Percentiles rank a stretch among this genome's conserved stretches.
phyloP scores from a whole-genome alignment of 2,797 vertebrate species.

The Tachyglossus aculeatus region DNA sequence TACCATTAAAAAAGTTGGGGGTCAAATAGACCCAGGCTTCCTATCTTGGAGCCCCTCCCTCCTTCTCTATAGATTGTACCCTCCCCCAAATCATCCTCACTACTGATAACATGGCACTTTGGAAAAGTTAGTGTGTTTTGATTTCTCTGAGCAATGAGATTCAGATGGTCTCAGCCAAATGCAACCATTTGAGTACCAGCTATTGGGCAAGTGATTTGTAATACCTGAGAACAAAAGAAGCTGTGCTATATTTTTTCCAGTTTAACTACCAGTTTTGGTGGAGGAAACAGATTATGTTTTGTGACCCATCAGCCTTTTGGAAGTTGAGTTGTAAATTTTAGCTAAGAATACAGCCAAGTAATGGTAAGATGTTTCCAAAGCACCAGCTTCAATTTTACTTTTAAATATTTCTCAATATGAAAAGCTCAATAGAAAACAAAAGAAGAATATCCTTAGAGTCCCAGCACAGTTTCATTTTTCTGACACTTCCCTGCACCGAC shows the following conservation, averaged over 20 bases:
- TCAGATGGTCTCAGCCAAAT: not conserved
- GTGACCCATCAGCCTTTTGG: accelerated
- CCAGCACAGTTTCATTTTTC: not conserved
- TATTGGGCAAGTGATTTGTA: accelerated
- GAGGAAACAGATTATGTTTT: accelerated
- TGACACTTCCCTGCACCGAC: conserved; percentile 3
- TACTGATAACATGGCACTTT: too few species aligned
- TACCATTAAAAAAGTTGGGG: too few species aligned
- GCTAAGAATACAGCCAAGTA: not conserved
- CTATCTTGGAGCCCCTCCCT: too few species aligned
- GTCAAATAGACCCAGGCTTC: too few species aligned
- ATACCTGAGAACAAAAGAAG: accelerated
- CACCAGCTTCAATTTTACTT: not conserved
- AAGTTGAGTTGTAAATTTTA: accelerated
- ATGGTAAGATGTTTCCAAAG: accelerated
- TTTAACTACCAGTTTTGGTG: not conserved
- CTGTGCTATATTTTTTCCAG: accelerated
- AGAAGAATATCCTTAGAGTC: not conserved
- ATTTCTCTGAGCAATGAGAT: not conserved
- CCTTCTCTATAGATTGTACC: too few species aligned
- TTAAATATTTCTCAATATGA: not conserved
- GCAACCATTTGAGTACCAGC: accelerated
- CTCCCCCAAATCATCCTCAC: too few species aligned
- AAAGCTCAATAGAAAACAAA: not conserved
- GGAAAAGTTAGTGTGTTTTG: accelerated